Evolutionary conservation across 1,140 invertebrate species (phyloP).

Genomic region (Drosophila azteca): DNA sequence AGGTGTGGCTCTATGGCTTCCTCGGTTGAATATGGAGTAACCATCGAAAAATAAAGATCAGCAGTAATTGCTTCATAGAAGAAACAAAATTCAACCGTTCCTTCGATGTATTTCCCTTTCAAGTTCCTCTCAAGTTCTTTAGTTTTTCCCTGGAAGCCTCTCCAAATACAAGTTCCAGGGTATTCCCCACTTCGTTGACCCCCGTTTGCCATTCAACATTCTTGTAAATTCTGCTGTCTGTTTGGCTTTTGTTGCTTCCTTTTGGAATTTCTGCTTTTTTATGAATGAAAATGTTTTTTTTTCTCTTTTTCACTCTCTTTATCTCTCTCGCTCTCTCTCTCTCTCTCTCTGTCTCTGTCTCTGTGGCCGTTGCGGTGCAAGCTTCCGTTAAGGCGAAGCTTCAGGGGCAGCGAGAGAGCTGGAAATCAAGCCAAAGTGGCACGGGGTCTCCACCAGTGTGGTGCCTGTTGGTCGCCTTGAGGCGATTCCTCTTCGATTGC

Average conservation of each 20-base stretch:
- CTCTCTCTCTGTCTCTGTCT: too few relatives aligned
- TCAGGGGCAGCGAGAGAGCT: slow-evolving; percentile 18
- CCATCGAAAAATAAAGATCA: too few relatives aligned
- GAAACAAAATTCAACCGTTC: too few relatives aligned
- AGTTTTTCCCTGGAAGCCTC: too few relatives aligned
- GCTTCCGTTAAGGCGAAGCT: slow-evolving; percentile 79
- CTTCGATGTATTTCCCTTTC: too few relatives aligned
- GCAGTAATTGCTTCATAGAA: too few relatives aligned
- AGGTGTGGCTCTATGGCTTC: too few relatives aligned
- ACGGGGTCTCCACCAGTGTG: slow-evolving; percentile 42
- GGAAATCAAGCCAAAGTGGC: slow-evolving; percentile 66
- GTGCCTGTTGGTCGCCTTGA: background rate
- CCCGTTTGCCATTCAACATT: slow-evolving; percentile 14
- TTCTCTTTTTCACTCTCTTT: slow-evolving; percentile 12
- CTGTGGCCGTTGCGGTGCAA: slow-evolving; percentile 64
- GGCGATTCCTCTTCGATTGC: slow-evolving; percentile 16
- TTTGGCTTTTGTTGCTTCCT: slow-evolving; percentile 68
- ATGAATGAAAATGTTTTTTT: slow-evolving; percentile 74
- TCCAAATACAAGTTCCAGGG: slow-evolving; percentile 3
- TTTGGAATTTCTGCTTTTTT: slow-evolving; percentile 80
- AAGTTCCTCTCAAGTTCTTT: too few relatives aligned
- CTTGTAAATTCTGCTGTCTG: slow-evolving; percentile 54
- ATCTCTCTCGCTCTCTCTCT: background rate
- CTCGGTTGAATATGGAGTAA: too few relatives aligned
- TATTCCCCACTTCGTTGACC: slow-evolving; percentile 1